Evolutionary conservation across 2,797 vertebrate genomes (phyloP).

Genomic region (Babyrousa celebensis): DNA sequence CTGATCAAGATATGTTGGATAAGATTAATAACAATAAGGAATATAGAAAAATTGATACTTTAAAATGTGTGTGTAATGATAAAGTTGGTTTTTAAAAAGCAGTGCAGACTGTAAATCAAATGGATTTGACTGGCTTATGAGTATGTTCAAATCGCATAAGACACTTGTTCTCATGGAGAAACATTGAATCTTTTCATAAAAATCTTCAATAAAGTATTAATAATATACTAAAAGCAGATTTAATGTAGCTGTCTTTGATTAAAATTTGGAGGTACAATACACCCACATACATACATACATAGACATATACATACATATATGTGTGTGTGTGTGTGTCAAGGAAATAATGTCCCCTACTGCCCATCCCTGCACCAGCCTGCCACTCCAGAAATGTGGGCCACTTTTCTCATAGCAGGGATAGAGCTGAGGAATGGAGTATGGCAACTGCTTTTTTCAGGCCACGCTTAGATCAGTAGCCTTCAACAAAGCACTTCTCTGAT

Average conservation of each 20-base stretch:
- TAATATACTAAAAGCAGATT: neutral
- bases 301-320: no score
- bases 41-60: conserved; percentile 14
- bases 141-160: conserved; percentile 8
- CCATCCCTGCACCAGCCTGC: neutral
- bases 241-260: no score
- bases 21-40: conserved; percentile 19
- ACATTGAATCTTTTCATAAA: conserved; percentile 42
- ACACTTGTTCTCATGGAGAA: neutral
- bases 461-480: neutral
- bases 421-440: no score
- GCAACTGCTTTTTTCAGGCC: neutral
- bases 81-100: conserved; percentile 19
- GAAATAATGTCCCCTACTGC: neutral
- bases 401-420: neutral
- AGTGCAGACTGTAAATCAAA: neutral
- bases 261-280: no score
- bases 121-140: neutral
- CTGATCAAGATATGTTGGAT: conserved; percentile 8
- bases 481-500: no score
- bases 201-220: neutral
- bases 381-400: neutral
- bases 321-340: no score
- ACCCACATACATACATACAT: no score
- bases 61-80: neutral